Conservation (phyloP, 2,888 invertebrate genomes). For the Leuctra nigra region DNA sequence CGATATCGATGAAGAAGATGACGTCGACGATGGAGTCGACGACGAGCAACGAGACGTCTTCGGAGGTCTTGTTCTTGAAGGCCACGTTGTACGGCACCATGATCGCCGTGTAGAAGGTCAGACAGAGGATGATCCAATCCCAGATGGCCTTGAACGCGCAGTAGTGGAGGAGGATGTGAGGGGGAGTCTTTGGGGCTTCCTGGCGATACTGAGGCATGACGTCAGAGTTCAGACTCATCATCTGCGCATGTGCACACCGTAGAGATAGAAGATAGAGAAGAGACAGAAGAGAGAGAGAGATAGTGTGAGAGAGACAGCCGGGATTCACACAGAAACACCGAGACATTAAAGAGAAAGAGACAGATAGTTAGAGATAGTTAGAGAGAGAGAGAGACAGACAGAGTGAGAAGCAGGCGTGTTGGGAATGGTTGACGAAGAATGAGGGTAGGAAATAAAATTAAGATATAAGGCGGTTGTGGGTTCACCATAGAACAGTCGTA, state of each 20-base stretch:
- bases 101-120: slow-evolving; percentile 99
- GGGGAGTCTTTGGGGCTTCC: slow-evolving; percentile 99
- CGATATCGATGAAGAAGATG: slow-evolving; percentile 99
- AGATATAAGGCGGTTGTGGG: not conserved
- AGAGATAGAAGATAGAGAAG: not conserved
- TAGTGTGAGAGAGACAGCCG: slow-evolving; percentile 4
- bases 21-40: slow-evolving; percentile 96
- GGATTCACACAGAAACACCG: not conserved
- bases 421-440: not conserved
- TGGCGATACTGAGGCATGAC: slow-evolving; percentile 97
- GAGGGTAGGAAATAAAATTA: not conserved
- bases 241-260: slow-evolving; percentile 45
- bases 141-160: slow-evolving; percentile 99
- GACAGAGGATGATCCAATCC: slow-evolving; percentile 99
- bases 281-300: not conserved
- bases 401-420: not conserved
- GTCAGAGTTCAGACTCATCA: slow-evolving; percentile 97
- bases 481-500: not conserved
- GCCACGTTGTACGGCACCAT: slow-evolving; percentile 99
- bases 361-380: not conserved
- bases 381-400: not conserved
- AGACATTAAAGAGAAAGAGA: not conserved
- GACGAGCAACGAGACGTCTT: slow-evolving; percentile 89
- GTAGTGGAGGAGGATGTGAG: slow-evolving; percentile 98
- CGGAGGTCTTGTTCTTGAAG: slow-evolving; percentile 98